Percentiles rank a stretch among this genome's conserved stretches.
Evolutionary conservation across 30 jellyfish, hydroid and myxozoan species (phyloP).

Genomic region (Turritopsis rubra): DNA sequence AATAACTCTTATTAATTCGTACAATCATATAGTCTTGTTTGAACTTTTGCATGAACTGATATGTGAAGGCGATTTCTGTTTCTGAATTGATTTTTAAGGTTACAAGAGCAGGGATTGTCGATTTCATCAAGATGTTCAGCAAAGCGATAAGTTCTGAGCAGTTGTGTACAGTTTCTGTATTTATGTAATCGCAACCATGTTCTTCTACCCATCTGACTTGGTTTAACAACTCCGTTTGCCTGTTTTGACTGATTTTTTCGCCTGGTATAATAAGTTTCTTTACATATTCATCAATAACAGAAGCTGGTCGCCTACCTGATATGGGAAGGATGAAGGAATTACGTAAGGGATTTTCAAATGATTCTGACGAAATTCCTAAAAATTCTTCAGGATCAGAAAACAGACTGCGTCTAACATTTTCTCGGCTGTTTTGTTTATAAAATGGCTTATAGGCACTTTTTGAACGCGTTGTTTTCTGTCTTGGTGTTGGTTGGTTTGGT

Average conservation of each 20-base stretch:
- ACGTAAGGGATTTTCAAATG: background rate
- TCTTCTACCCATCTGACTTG: conserved; percentile 2
- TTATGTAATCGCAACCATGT: conserved; percentile 21
- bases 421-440: background rate
- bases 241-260: background rate
- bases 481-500: background rate
- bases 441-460: background rate
- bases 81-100: conserved; percentile 4
- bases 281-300: background rate
- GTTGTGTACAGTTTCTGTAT: conserved; percentile 16
- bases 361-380: background rate
- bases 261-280: background rate
- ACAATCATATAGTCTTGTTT: conserved; percentile 39
- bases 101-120: conserved; percentile 19
- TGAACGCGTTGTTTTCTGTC: background rate
- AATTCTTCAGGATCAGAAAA: conserved; percentile 14
- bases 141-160: background rate
- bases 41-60: conserved; percentile 29
- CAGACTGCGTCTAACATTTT: conserved; percentile 13
- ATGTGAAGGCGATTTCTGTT: conserved; percentile 24
- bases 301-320: background rate
- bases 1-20: conserved; percentile 8
- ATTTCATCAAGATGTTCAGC: conserved; percentile 19
- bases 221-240: background rate
- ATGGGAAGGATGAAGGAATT: conserved; percentile 1